Base-by-base conservation (phyloP, 2,113 vertebrate species). In the Nothocercus nigrocapillus region DNA sequence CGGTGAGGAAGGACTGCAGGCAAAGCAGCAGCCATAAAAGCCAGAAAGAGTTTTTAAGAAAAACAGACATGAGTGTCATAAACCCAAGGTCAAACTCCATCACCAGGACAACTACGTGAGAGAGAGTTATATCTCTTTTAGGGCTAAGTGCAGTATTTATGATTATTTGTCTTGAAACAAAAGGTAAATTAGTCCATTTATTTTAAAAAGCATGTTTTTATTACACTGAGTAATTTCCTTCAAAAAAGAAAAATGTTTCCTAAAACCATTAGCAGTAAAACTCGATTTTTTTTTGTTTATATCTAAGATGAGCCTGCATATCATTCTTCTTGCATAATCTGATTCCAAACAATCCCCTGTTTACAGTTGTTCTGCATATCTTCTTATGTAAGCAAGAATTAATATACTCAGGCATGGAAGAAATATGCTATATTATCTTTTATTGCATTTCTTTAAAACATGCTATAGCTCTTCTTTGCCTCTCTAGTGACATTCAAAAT, bases 361-460 rank as follows among this genome's bases (percentile, higher is more conserved):
- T 98, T 94, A 97, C 92, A 88, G 86, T 90, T 97, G 93, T 88
- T 96, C 94, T 92, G 72, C 89, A 62, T 82, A 92, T 97, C 97
- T 97, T 96, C 92, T 97, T 96, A 97, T 91, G 95, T 93, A 97
- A 97, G 82, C 92, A 94, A 94, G 96, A 97, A 97, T 97, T 97
- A 97, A 97, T 97, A 97, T 86, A 94, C 14, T 78, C 62, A 32
- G 95, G 89, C 93, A 90, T 82, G 53, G 91, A 97, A 97, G 93
- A 98, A 97, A 97, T 97, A 95, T 81, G 72, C 70, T 94, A 78
- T 94, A 97, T 97, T 97, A 95, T 96, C 42, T 97, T 98, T 96
- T 97, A 97, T 44, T 92, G 91, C 93, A 72, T 94, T 96, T 95
- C 91, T 96, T 98, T 95, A 96, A 93, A 95, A 95, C 11, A 20